phyloP scores from a whole-genome alignment of 2,113 vertebrate genomes.

The Aldabrachelys gigantea region DNA sequence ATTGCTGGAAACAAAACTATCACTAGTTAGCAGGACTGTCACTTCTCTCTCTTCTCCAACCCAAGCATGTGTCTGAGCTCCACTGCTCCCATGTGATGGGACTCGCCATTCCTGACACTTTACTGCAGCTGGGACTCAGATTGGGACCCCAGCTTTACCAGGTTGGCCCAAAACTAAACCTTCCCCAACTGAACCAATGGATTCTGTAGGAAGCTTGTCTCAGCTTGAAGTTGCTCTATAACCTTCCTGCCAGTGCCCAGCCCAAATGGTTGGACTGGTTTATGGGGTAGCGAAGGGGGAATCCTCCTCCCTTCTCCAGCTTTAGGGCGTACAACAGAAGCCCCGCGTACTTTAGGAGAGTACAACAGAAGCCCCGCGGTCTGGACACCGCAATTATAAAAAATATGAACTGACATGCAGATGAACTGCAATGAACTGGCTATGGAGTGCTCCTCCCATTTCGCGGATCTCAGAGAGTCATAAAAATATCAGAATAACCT shows the following conservation, averaged over 20 bases:
- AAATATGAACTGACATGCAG: not conserved
- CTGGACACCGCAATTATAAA: not conserved
- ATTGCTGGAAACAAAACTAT: not conserved
- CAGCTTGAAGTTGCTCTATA: not conserved
- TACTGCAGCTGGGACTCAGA: not conserved
- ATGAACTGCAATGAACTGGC: not conserved
- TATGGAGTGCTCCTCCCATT: not conserved
- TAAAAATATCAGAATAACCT: not conserved
- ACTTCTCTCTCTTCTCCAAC: not conserved
- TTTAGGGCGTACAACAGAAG: not conserved
- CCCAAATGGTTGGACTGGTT: not conserved
- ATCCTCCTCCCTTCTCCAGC: not conserved
- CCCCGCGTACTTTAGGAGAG: not conserved
- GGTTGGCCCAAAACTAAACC: not conserved
- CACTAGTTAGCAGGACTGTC: not conserved
- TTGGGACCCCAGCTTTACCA: not conserved
- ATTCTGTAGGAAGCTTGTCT: not conserved
- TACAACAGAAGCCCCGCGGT: not conserved
- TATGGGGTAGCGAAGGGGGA: not conserved
- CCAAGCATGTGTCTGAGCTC: not conserved
- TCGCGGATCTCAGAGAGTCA: not conserved
- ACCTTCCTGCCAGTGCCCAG: rapidly evolving
- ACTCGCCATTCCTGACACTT: not conserved
- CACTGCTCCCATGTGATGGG: not conserved
- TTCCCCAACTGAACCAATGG: not conserved